phyloP scores from a whole-genome alignment of 2,113 vertebrate species.

The Vulpes lagopus region DNA sequence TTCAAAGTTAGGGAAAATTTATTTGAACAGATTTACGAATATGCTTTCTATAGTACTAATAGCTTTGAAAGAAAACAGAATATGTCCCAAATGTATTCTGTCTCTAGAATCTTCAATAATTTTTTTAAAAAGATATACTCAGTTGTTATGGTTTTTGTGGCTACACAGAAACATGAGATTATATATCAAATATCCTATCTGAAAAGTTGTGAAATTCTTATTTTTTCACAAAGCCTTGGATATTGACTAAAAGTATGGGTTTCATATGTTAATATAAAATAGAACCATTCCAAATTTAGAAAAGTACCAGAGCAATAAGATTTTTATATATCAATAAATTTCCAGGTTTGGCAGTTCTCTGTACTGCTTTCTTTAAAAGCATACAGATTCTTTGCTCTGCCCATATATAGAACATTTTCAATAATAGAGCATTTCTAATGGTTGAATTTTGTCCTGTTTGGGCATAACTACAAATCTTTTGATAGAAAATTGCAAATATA shows the following conservation, averaged over 20 bases:
- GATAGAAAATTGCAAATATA: background rate
- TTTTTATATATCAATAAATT: constrained; percentile 46
- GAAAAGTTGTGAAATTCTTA: constrained; percentile 35
- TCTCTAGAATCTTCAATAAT: constrained; percentile 48
- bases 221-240: constrained; percentile 18
- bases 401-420: background rate
- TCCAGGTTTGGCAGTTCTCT: background rate
- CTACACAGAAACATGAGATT: constrained; percentile 44
- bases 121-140: constrained; percentile 4
- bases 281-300: constrained; percentile 57
- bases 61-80: constrained; percentile 4
- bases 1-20: constrained; percentile 33
- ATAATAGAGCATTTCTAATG: background rate
- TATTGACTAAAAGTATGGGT: constrained; percentile 14
- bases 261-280: constrained; percentile 36
- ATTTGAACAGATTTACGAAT: constrained; percentile 44
- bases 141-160: background rate
- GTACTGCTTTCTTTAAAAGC: constrained; percentile 42
- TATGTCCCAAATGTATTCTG: constrained; percentile 18
- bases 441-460: constrained; percentile 28
- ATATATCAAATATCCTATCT: constrained; percentile 42
- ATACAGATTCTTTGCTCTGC: constrained; percentile 5
- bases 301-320: background rate
- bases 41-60: constrained; percentile 48
- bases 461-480: constrained; percentile 19